Base-by-base conservation (phyloP, 2,888 invertebrate genomes). In the Phengaris alcon region DNA sequence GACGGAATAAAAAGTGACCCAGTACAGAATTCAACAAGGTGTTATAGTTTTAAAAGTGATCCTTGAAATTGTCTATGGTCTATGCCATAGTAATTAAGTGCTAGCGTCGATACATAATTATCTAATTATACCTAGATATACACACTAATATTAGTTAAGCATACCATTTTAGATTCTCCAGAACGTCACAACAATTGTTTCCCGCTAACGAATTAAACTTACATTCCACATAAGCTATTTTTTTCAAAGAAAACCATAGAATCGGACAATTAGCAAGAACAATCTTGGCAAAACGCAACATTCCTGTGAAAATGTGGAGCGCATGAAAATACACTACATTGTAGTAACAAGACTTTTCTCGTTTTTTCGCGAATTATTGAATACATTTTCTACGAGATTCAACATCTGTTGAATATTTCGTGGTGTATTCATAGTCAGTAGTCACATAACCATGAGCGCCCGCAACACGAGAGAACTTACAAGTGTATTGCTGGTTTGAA, bases 241-340 rank as follows among this genome's bases (percentile, higher is more conserved):
- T 48, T 59, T 59, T 22, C 59, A 10, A 10, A 9, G 9, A 59
- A 59, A 10, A 22, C 4, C 22, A 10, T 59, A 59, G n/a, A 52
- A 52, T 52, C 52, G 22, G 4, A 22, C 59, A 59, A 59, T 59
- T 59, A 59, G 57, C 15, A 0, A 55, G 55, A n/a, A 57, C 22
- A 59, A 22, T 59, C 10, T 52, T 52, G 10, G 8, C 52, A 22
- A 59, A 59, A 22, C 22, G 22, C 6, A 59, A 22, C 59, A 59
- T 59, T 59, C 59, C 59, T 59, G 59, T 59, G 22, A 22, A 59
- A 59, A 59, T 59, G 6, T 59, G 22, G 59, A 59, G 59, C 59
- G 57, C 57, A 57, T 57, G 22, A 59, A 59, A 15, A 59, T 59
- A 52, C 9, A 57, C 55, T 57, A 57, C 59, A 59, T 10, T 59